Base-by-base conservation (phyloP, 2,797 vertebrate species). In the Acanthis flammea region DNA sequence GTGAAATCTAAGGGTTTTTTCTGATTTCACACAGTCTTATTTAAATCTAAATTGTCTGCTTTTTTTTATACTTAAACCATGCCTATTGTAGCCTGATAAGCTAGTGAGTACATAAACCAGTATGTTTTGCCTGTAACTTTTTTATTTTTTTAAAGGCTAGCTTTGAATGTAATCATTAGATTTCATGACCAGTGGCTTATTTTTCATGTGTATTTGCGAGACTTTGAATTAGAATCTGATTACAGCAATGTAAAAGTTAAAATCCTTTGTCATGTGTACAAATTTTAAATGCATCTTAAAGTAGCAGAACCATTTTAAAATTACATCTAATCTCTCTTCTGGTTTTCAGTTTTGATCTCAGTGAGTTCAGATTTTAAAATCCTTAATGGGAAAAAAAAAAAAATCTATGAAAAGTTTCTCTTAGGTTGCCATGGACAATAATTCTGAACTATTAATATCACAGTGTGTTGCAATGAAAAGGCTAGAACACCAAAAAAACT, bases 21-120 rank as follows among this genome's bases (percentile, higher is more conserved):
- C 97, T 98, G 97, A 79, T 98, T 98, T 98, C 96, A 98, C 97
- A 58, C 93, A 98, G 98, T 98, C 97, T 98, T 99, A 99, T 99
- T 98, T 98, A 98, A 98, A 97, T 98, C 97, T 98, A 95, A 98
- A 96, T 98, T 97, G 94, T 98, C 96, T 87, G 97, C 97, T 97
- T 96, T 98, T 98, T 86, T 98, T 97, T 94, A 97, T 97, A 97
- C 94, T 96, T 97, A 95, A 66, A 94, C 91, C 88, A 73, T 97
- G 94, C 97, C 95, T 97, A 94, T 96, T 96, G 81, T 97, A 98
- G 96, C 94, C 92, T 96, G 92, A 96, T 97, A 96, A 98, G 96
- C 92, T 96, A 94, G 95, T 97, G 96, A 97, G 93, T 97, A 96
- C 94, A 95, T 97, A 94, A 96, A 95, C 80, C 96, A 96, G 82